These are phyloP conservation scores for Pararge aegeria DNA, from an alignment of 1,140 invertebrate genomes.

Conservation along the genomic window DNA sequence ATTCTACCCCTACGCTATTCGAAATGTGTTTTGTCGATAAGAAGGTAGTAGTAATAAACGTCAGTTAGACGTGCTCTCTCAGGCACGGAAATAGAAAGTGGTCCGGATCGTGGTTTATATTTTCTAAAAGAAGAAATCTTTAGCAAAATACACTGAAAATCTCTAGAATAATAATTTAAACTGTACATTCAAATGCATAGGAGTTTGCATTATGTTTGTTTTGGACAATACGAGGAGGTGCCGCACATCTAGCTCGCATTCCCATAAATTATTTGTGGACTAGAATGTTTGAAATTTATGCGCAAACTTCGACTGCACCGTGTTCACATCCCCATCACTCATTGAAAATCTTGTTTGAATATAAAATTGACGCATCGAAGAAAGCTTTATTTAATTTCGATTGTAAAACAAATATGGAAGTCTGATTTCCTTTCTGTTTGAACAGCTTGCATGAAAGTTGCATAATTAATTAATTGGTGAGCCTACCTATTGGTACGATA, in stretches of 20 bases:
- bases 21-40: too few species aligned
- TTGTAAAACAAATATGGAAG: not conserved
- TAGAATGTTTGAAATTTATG: constrained; percentile 3
- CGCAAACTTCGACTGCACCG: not conserved
- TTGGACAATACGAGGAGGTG: not conserved
- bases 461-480: too few species aligned
- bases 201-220: not conserved
- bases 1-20: too few species aligned
- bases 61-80: too few species aligned
- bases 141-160: too few species aligned
- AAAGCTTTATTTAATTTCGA: not conserved
- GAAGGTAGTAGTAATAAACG: too few species aligned
- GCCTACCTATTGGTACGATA: too few species aligned
- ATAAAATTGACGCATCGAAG: not conserved
- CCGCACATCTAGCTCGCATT: not conserved
- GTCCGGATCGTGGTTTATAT: too few species aligned
- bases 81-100: too few species aligned
- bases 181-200: not conserved
- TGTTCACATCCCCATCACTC: not conserved
- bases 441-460: too few species aligned
- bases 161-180: not conserved
- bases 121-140: too few species aligned
- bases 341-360: not conserved
- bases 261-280: not conserved
- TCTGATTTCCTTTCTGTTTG: not conserved